Conservation (phyloP, 2,113 vertebrate species). For the Phaethornis superciliosus region DNA sequence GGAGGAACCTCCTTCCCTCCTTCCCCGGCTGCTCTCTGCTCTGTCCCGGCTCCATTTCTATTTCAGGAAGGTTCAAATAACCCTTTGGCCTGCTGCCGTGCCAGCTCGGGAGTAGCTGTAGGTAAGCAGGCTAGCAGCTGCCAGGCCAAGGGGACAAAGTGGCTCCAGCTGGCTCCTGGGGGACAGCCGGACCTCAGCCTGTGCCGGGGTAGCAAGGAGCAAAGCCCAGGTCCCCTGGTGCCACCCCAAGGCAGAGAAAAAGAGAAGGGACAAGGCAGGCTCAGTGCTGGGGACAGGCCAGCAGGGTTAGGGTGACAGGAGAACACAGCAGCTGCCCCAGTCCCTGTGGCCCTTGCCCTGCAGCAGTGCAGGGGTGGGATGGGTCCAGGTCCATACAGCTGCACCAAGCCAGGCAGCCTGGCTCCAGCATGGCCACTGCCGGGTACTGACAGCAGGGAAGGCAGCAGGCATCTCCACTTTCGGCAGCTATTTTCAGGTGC, state of each 20-base stretch:
- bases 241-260: not conserved
- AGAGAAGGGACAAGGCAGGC: not conserved
- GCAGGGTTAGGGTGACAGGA: not conserved
- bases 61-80: constrained; percentile 43
- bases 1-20: not conserved
- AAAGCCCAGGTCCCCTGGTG: not conserved
- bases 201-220: accelerated
- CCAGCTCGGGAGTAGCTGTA: not conserved
- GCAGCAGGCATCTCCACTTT: constrained; percentile 61
- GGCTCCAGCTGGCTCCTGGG: not conserved
- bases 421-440: not conserved
- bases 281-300: not conserved
- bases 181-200: not conserved
- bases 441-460: constrained; percentile 2
- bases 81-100: not conserved
- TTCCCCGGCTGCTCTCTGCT: accelerated
- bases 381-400: not conserved
- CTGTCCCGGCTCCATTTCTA: not conserved
- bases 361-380: not conserved
- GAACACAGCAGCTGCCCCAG: accelerated
- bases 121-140: not conserved
- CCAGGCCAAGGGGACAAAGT: not conserved
- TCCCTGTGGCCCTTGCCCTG: accelerated
- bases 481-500: constrained; percentile 64
- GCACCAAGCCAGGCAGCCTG: not conserved